Conservation (phyloP, 2,888 invertebrate genomes). For the Chrysotoxum bicinctum region DNA sequence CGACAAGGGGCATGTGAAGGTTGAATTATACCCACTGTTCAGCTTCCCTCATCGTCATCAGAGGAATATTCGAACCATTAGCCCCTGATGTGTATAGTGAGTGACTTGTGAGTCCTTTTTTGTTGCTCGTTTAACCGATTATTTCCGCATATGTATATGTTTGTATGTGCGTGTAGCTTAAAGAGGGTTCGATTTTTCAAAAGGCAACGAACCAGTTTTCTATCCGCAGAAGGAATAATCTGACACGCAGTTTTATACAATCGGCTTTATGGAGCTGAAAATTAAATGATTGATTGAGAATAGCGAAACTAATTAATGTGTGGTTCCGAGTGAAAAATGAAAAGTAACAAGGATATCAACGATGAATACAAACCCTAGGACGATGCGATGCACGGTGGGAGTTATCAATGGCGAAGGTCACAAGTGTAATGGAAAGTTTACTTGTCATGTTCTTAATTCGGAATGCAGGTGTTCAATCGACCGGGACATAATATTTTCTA, state of each 20-base stretch:
- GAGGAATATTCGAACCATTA: constrained; percentile 19
- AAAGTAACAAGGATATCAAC: constrained; percentile 61
- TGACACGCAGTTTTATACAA: constrained; percentile 57
- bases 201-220: constrained; percentile 39
- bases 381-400: not conserved
- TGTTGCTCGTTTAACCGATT: constrained; percentile 66
- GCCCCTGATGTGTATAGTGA: not conserved
- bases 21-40: constrained; percentile 5
- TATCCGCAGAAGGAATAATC: constrained; percentile 54
- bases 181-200: constrained; percentile 47
- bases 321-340: constrained; percentile 69
- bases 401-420: not conserved
- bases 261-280: constrained; percentile 79
- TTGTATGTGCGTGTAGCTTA: too few relatives aligned
- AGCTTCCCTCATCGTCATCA: constrained; percentile 29
- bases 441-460: not conserved
- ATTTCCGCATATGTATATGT: constrained; percentile 36
- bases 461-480: constrained; percentile 17
- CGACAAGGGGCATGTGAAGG: constrained; percentile 9
- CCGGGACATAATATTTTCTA: not conserved
- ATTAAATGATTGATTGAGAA: constrained; percentile 81
- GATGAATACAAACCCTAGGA: not conserved
- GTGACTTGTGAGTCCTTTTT: constrained; percentile 50
- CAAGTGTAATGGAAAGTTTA: not conserved
- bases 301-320: constrained; percentile 80